Conservation (phyloP, 2,113 vertebrate species). For the Ciconia stormi region DNA sequence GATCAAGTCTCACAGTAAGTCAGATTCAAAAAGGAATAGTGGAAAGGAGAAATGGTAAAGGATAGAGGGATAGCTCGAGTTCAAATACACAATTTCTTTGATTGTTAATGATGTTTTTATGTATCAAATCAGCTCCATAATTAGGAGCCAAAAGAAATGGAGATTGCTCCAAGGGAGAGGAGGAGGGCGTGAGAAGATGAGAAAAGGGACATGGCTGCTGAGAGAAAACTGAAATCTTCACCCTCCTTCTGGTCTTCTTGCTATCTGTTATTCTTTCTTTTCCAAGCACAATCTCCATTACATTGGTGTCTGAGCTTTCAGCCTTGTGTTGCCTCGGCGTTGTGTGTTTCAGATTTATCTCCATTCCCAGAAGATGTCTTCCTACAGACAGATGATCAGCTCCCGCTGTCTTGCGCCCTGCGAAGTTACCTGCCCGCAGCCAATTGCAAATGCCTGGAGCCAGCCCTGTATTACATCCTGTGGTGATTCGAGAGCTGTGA, state of each 20-base stretch:
- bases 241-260: not conserved
- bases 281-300: not conserved
- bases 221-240: not conserved
- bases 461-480: constrained; percentile 16
- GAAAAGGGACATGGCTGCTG: not conserved
- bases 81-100: not conserved
- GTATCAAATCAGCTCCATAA: not conserved
- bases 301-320: not conserved
- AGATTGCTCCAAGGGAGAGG: no score
- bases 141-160: not conserved
- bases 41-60: not conserved
- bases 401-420: not conserved
- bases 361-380: not conserved
- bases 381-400: not conserved
- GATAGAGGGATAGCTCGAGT: not conserved
- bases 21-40: not conserved
- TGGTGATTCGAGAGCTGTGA: not conserved
- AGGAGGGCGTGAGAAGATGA: accelerated
- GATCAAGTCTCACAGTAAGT: no score
- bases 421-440: not conserved
- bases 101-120: not conserved
- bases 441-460: not conserved
- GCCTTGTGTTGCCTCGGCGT: accelerated
- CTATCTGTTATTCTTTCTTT: not conserved
- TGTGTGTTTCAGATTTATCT: not conserved